A percentile compares a stretch with the other conserved stretches of the same genome.
These are phyloP conservation scores for Balearica regulorum DNA, from an alignment of 2,797 vertebrate genomes.

Conservation along the genomic window DNA sequence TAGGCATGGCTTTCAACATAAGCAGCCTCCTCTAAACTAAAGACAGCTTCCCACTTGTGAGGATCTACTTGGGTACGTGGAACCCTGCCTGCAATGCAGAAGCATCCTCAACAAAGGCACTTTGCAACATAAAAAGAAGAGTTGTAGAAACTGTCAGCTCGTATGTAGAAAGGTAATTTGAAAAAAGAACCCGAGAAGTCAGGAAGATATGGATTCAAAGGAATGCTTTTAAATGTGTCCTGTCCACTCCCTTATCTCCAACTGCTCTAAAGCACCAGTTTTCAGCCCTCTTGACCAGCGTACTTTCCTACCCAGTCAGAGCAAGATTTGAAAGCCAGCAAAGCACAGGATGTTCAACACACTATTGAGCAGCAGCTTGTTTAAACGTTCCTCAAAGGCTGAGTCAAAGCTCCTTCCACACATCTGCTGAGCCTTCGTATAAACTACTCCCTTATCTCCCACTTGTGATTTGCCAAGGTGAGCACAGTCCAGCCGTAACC, in stretches of 20 bases:
- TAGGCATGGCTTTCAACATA: background rate
- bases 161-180: background rate
- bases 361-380: background rate
- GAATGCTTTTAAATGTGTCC: background rate
- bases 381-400: background rate
- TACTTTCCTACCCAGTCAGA: background rate
- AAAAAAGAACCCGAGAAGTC: background rate
- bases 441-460: background rate
- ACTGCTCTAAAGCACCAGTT: background rate
- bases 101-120: background rate
- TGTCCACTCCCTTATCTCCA: background rate
- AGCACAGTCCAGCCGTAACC: background rate
- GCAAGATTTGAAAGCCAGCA: background rate
- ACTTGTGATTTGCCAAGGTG: background rate
- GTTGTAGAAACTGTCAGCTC: background rate
- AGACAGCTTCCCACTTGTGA: background rate
- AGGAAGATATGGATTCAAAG: background rate
- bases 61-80: background rate
- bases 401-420: background rate
- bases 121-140: background rate
- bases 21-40: background rate
- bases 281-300: background rate
- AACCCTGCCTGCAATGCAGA: background rate
- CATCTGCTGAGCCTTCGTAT: background rate
- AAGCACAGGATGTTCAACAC: background rate